These are phyloP conservation scores for Drosophila tristis DNA, from an alignment of 1,140 invertebrate species.

Conservation along the genomic window DNA sequence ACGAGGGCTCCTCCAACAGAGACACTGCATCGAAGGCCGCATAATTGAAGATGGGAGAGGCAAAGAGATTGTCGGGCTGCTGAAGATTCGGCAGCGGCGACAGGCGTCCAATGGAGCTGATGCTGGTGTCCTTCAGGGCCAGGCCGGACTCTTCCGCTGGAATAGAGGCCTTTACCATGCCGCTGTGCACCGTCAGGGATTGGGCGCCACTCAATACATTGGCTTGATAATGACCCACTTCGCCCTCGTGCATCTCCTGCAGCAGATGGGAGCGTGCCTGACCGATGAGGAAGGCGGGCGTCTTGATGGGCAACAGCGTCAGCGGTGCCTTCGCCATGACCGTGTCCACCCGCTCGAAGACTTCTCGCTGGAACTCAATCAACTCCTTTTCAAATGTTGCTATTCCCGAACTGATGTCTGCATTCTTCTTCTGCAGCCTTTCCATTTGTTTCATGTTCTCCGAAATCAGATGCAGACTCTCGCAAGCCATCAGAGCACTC, in stretches of 20 bases:
- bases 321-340: conserved; percentile 89
- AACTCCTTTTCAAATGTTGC: conserved; percentile 88
- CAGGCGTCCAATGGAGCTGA: conserved; percentile 52
- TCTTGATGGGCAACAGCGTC: conserved; percentile 88
- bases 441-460: conserved; percentile 89
- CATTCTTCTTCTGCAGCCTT: conserved; percentile 87
- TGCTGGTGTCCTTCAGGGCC: conserved; percentile 63
- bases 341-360: conserved; percentile 87
- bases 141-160: conserved; percentile 40
- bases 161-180: conserved; percentile 13
- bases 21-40: conserved; percentile 86
- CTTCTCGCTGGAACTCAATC: conserved; percentile 88
- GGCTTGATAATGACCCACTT: conserved; percentile 63
- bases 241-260: conserved; percentile 24
- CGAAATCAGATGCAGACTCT: conserved; percentile 89
- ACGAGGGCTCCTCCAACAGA: conserved; percentile 84
- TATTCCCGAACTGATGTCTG: conserved; percentile 86
- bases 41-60: conserved; percentile 85
- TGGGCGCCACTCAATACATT: conserved; percentile 64
- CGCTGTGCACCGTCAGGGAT: conserved; percentile 8
- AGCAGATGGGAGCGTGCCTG: conserved; percentile 65
- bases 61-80: conserved; percentile 85
- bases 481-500: conserved; percentile 90
- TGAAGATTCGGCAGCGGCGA: conserved; percentile 56
- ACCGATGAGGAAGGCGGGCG: conserved; percentile 85